Conservation (phyloP, 2,797 vertebrate genomes). For the Danio choprae region DNA sequence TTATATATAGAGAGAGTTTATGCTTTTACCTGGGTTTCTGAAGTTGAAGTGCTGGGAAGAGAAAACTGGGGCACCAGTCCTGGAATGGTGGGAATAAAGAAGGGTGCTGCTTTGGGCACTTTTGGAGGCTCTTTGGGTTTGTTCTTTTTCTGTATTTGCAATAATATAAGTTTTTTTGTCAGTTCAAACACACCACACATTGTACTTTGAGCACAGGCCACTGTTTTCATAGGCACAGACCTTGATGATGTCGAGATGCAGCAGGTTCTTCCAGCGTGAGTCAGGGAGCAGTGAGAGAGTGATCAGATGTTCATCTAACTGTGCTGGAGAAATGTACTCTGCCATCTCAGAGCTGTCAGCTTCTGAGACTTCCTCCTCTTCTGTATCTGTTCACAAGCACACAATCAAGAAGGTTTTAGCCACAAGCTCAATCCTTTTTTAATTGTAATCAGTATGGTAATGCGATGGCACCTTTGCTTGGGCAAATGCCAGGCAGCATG, state of each 20-base stretch:
- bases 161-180: not conserved
- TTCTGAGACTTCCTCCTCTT: constrained; percentile 69
- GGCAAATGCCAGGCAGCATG: constrained; percentile 81
- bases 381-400: constrained; percentile 63
- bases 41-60: constrained; percentile 64
- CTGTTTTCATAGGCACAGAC: constrained; percentile 67
- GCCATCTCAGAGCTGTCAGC: constrained; percentile 79
- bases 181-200: not conserved
- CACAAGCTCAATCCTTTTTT: not conserved
- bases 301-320: constrained; percentile 86
- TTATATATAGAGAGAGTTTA: constrained; percentile 44
- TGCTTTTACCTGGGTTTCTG: constrained; percentile 76
- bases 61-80: constrained; percentile 87
- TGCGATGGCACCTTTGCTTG: constrained; percentile 75
- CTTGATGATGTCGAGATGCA: constrained; percentile 92
- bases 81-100: constrained; percentile 93
- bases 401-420: not conserved
- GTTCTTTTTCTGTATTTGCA: constrained; percentile 84
- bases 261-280: constrained; percentile 93
- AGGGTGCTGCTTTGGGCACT: constrained; percentile 86
- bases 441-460: not conserved
- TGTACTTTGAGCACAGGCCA: not conserved
- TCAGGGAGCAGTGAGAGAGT: constrained; percentile 90
- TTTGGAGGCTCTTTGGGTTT: constrained; percentile 88
- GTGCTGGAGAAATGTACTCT: constrained; percentile 86